phyloP scores from a whole-genome alignment of 2,888 invertebrate species.

The Sycophila texana region DNA sequence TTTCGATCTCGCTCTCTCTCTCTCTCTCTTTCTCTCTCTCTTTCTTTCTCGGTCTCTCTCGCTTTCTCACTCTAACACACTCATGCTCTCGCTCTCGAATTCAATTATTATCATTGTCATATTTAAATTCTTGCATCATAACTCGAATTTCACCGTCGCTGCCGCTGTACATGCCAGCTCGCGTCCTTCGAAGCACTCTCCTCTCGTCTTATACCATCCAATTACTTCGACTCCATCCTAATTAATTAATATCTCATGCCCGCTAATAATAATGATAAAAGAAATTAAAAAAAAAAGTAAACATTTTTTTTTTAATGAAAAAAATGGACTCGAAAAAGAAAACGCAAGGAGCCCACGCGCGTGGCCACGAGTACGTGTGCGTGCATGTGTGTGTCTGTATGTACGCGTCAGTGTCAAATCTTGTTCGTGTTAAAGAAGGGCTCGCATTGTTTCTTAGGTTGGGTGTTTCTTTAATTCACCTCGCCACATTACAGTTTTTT shows the following conservation, averaged over 20 bases:
- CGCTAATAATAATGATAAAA: constrained; percentile 44
- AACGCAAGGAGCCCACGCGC: constrained; percentile 42
- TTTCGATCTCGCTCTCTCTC: constrained; percentile 15
- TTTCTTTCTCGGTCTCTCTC: constrained; percentile 1
- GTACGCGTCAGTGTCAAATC: neutral
- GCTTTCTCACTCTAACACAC: constrained; percentile 24
- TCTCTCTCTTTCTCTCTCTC: neutral
- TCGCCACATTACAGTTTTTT: too few relatives aligned
- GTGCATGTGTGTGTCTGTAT: neutral
- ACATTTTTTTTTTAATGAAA: constrained; percentile 3
- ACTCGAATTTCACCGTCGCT: constrained; percentile 36
- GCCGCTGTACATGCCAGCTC: constrained; percentile 10
- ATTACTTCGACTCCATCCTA: constrained; percentile 12
- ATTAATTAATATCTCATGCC: constrained; percentile 37
- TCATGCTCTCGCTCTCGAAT: constrained; percentile 13
- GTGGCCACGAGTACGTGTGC: constrained; percentile 21
- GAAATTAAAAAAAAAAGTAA: constrained; percentile 22
- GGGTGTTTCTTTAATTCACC: neutral
- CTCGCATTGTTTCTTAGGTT: neutral
- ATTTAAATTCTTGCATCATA: constrained; percentile 6
- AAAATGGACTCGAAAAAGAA: constrained; percentile 23
- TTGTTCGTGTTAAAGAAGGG: constrained; percentile 25
- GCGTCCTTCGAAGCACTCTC: constrained; percentile 9
- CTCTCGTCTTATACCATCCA: neutral
- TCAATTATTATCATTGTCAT: constrained; percentile 47